phyloP scores from a whole-genome alignment of 2,888 invertebrate genomes.

The Escarpia spicata region DNA sequence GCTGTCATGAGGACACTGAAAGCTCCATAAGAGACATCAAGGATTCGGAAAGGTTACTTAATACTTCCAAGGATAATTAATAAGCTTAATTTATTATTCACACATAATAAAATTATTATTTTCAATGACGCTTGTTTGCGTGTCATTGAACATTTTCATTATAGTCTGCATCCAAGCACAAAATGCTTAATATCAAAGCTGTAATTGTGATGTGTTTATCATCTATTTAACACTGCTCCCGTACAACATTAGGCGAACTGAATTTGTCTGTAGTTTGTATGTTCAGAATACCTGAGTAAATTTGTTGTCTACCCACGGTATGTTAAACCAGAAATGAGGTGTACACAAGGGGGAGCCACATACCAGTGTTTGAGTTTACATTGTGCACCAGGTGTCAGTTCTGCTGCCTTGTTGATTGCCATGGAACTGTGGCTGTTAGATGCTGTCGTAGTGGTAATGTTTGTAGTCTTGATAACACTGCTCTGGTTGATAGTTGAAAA shows the following conservation, averaged over 20 bases:
- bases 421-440: neutral
- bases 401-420: neutral
- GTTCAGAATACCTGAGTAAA: neutral
- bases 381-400: neutral
- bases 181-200: no score
- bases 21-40: no score
- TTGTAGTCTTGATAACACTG: neutral
- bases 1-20: no score
- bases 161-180: no score
- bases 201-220: no score
- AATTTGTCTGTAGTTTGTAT: neutral
- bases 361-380: neutral
- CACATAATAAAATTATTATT: no score
- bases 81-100: no score
- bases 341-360: neutral
- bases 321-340: neutral
- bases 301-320: neutral
- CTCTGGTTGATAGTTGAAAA: neutral
- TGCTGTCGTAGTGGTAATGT: neutral
- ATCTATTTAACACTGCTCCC: no score
- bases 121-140: no score
- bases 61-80: no score
- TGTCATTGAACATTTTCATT: no score
- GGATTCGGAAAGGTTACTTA: no score
- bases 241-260: neutral